Evolutionary conservation across 2,888 invertebrate genomes (phyloP), one percentile per base, ranked within the genome.

Genomic region (Ecliptopera silaceata): DNA sequence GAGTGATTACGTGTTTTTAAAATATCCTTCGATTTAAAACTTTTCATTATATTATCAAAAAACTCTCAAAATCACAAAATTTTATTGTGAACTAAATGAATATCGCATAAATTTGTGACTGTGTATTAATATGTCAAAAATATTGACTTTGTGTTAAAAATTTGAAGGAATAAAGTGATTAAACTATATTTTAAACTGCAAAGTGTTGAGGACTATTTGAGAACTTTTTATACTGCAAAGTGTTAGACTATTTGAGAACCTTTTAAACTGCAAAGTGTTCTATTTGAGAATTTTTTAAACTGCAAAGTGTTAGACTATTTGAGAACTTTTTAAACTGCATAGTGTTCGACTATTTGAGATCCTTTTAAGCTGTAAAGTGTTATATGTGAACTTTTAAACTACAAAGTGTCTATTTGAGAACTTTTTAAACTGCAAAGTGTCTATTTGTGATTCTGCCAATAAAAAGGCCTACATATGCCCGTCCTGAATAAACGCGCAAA

Each of bases 381-480:
- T 22, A 2, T 22, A 4, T 22, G 4, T 22, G 26, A 26, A 6
- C 26, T 26, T 4, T 31, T 13, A 4, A 22, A 42, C 20, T 29
- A 12, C n/a, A 46, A 12, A 42, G 53, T 52, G 52, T 26, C 13
- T 26, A 26, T 22, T 26, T 26, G 34, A 18, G 20, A 17, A 2
- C 3, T 44, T 11, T 38, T 15, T 11, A 18, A 47, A 20, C 45
- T 45, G n/a, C 39, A 17, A 18, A 11, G 32, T 56, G 20, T 50
- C 10, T 36, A 39, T 61, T 65, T 64, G 34, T 10, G 42, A 45
- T 22, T 42, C 49, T 48, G 68, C 65, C 34, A 38, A 42, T 44
- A 31, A 87, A 90, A 90, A 83, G n/a, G 89, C 88, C 77, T 86
- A 88, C 90, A 61, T 82, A 90, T 91, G 91, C 82, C 86, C 86